Conservation (phyloP, 2,113 vertebrate species). For the Sarotherodon lohbergeri region DNA sequence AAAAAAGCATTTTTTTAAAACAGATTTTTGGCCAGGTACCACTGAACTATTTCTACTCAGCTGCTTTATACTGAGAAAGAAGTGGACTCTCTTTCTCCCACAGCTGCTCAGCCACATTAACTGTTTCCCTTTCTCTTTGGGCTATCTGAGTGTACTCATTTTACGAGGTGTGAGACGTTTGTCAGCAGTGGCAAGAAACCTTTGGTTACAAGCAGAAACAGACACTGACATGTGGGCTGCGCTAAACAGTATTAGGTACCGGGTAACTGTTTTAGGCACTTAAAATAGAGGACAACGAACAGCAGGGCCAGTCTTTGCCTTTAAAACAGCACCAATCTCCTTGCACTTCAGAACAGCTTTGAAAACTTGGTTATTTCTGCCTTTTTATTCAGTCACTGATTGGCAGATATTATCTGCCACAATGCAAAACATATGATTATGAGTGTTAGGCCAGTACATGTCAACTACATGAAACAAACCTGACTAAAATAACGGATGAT, state of each 20-base stretch:
- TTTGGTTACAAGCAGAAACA: background rate
- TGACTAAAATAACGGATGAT: background rate
- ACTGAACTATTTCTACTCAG: background rate
- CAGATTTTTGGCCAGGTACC: background rate
- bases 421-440: background rate
- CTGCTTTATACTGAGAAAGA: background rate
- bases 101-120: background rate
- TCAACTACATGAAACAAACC: background rate
- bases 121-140: background rate
- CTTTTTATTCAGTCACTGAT: background rate
- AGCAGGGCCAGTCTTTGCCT: background rate
- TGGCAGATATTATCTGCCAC: background rate
- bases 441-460: background rate
- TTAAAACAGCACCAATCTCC: background rate
- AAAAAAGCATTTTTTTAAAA: accelerated
- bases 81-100: background rate
- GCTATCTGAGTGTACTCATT: background rate
- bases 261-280: background rate
- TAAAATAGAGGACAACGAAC: background rate
- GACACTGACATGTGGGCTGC: background rate
- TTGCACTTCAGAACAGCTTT: background rate
- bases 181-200: background rate
- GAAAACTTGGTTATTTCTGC: background rate
- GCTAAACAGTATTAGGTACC: background rate
- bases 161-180: background rate